phyloP scores from a whole-genome alignment of 2,888 invertebrate species.

The Falcaria lacertinaria region DNA sequence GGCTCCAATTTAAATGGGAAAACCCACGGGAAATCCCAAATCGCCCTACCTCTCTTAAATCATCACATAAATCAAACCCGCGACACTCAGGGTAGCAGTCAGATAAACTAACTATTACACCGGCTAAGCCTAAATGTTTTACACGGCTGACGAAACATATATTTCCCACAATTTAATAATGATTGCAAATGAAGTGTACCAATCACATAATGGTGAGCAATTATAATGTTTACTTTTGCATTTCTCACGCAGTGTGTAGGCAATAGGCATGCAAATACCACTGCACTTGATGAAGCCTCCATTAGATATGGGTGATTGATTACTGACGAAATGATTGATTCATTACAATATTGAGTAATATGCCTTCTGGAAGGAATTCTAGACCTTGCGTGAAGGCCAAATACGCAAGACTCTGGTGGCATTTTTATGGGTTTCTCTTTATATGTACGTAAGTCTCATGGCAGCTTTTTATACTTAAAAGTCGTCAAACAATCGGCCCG shows the following conservation, averaged over 20 bases:
- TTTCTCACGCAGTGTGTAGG: slow-evolving; percentile 17
- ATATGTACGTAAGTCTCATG: too few species aligned
- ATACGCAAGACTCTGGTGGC: neutral
- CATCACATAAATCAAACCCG: too few species aligned
- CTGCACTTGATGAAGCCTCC: neutral
- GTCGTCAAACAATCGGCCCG: too few species aligned
- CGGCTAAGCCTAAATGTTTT: too few species aligned
- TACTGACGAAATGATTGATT: neutral
- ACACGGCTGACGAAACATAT: neutral
- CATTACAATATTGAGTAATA: neutral
- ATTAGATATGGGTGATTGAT: neutral
- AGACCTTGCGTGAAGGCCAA: neutral
- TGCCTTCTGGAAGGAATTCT: neutral
- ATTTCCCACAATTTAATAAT: neutral
- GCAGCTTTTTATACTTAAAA: too few species aligned
- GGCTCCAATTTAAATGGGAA: too few species aligned
- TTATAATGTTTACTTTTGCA: slow-evolving; percentile 20
- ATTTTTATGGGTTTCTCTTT: neutral
- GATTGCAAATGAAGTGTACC: neutral
- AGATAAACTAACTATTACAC: too few species aligned
- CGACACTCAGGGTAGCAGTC: too few species aligned
- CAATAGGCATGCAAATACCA: neutral
- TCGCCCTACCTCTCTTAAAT: too few species aligned
- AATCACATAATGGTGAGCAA: slow-evolving; percentile 17
- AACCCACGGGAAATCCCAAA: too few species aligned